Base-by-base conservation (phyloP, 2,888 invertebrate genomes). In the Chloromyia formosa region DNA sequence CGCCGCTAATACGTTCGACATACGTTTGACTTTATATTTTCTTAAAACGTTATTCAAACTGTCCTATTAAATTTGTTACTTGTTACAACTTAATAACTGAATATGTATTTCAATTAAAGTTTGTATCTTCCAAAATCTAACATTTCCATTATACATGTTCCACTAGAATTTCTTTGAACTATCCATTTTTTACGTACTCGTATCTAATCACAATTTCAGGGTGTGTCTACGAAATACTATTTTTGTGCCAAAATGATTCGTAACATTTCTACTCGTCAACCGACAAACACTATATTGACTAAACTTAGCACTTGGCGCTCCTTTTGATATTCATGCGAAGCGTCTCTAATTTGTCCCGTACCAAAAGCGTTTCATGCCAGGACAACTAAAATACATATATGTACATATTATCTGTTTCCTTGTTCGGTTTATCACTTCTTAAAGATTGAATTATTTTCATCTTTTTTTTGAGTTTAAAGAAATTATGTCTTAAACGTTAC, bases 131-230 rank as follows among this genome's bases (percentile, higher is more conserved):
- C n/a, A n/a, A n/a, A n/a, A n/a, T n/a, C n/a, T n/a, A n/a, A n/a
- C n/a, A n/a, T n/a, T n/a, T n/a, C n/a, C n/a, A n/a, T n/a, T n/a
- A n/a, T n/a, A n/a, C n/a, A n/a, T n/a, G n/a, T n/a, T n/a, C n/a
- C n/a, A n/a, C n/a, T n/a, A n/a, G n/a, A n/a, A 35, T 35, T 35
- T 7, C 27, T 35, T 35, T 35, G 27, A 35, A 35, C 27, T 35
- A 35, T 4, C 27, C 2, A 4, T 35, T 35, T 35, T 35, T 4
- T 35, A 2, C 27, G 2, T 7, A 7, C 7, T 35, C 64, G 42
- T 40, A 18, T 16, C 35, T 16, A 71, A 71, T 71, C 56, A 14
- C 18, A 58, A 71, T 71, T 71, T 71, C 71, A 58, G 40, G 71
- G 71, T 58, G 71, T 71, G 56, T 71, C 40, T 40, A 56, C 27